These are phyloP conservation scores for Criorhina ranunculi DNA, from an alignment of 2,888 invertebrate species.

Conservation along the genomic window DNA sequence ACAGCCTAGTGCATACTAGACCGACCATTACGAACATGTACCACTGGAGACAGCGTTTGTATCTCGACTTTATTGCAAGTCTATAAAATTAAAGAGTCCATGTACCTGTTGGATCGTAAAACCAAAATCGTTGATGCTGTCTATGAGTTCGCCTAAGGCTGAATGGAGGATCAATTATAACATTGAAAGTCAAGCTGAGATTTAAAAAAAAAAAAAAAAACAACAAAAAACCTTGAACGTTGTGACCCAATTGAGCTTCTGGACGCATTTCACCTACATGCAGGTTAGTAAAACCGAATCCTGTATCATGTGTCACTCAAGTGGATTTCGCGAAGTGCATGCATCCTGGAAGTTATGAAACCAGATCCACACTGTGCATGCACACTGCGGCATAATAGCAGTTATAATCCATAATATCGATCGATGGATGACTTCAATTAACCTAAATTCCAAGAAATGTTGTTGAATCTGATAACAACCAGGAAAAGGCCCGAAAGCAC, in stretches of 20 bases:
- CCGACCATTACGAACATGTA: conserved; percentile 11
- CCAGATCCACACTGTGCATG: conserved; percentile 17
- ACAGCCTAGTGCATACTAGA: not conserved
- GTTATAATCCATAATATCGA: conserved; percentile 53
- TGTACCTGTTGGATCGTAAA: conserved; percentile 3
- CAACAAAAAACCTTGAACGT: not conserved
- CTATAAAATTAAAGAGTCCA: conserved; percentile 14
- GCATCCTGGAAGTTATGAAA: conserved; percentile 32
- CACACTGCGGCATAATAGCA: conserved; percentile 21
- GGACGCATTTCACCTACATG: conserved; percentile 30
- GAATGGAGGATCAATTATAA: conserved; percentile 6
- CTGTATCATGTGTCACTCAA: conserved; percentile 18
- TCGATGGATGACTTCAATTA: conserved; percentile 73
- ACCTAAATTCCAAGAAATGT: conserved; percentile 62
- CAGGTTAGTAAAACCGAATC: conserved; percentile 35
- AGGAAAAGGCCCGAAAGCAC: conserved; percentile 33
- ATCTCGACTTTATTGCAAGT: conserved; percentile 13
- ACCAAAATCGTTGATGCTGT: not conserved
- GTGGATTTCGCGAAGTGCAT: conserved; percentile 37
- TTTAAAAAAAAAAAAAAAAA: conserved; percentile 12
- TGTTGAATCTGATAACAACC: conserved; percentile 57
- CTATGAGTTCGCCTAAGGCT: conserved; percentile 9
- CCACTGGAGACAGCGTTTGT: conserved; percentile 4
- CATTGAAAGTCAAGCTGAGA: too few relatives aligned
- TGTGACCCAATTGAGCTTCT: not conserved